Base-by-base conservation (phyloP, 2,113 vertebrate genomes). In the Onychostruthus taczanowskii region DNA sequence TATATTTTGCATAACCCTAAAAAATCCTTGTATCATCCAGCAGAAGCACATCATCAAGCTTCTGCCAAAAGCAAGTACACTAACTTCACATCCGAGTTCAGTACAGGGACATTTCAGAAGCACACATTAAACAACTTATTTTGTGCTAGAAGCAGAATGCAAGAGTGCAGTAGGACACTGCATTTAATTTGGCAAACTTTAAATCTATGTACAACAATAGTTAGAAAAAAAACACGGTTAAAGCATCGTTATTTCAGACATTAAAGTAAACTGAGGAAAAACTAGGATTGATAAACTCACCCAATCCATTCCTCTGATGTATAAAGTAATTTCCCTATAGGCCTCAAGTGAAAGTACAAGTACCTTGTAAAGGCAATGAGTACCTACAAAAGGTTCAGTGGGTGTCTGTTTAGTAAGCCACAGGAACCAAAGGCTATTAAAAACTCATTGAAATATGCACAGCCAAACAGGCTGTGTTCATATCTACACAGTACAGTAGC, bases 301-400 rank as follows among this genome's bases (percentile, higher is more conserved):
- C 74, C 63, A 95, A 73, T 56, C 68, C 84, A 93, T 77, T 95
- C 41, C 53, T 96, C 88, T 66, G 66, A 49, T 91, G 53, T 69
- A 43, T 62, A 27, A 94, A 95, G 79, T 94, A 7, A 93, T n/a
- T 96, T 93, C 14, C 83, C 46, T 92, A 94, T 74, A 81, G 63
- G 80, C 79, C 91, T 70, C 93, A 95, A 63, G 10, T 87, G 56
- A 90, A 95, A 97, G 86, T 96, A 90, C 53, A 97, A 97, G 4
- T 92, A 95, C 72, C 59, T 94, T 68, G 77, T 76, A 95, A 97
- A 86, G 77, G 95, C 72, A 94, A 86, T 35, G 33, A 96, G 55
- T 87, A 89, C 77, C 88, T 96, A 96, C 0, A 2, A 72, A 97
- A 89, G 73, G 90, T 94, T 97, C 41, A 94, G 52, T 49, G 37